Base-by-base conservation (phyloP, 2,113 vertebrate genomes). In the Paramormyrops kingsleyae region DNA sequence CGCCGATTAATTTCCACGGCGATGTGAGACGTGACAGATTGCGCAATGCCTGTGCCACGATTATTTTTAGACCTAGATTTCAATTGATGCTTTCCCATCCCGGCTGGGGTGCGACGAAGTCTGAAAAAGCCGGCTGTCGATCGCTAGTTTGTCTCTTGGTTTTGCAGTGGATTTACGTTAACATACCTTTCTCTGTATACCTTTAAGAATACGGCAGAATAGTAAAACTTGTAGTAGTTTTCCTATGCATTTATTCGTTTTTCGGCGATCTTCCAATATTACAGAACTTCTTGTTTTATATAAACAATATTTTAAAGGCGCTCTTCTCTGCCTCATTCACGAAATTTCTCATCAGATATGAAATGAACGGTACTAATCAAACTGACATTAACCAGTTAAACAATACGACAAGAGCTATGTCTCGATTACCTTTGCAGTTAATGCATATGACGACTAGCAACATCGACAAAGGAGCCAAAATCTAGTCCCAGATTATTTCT, bases 11-110 rank as follows among this genome's bases (percentile, higher is more conserved):
- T 35, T 87, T 53, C 24, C 27, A 87, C 49, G 49, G 85, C n/a
- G 21, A 35, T 52, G 47, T 53, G 27, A 87, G 85, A 87, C 49
- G 47, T 52, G 27, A 87, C 85, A 87, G 85, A 87, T 87, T 87
- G 85, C 27, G 49, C 49, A 87, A 87, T 87, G n/a, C n/a, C 5
- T 53, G 83, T 84, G 42, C 83, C 83, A 84, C 85, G 15, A 53
- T 53, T 87, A 87, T 84, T 87, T 87, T 53, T 53, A 87, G 49
- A 31, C 9, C 10, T 87, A 31, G 12, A 52, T 53, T 44, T 42
- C 31, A 50, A 52, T 35, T n/a, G 49, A 87, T 53, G 49, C 46
- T 31, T 87, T 52, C 46, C 74, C 85, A 87, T 44, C 24, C 47
- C n/a, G 31, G 46, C 24, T 27, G 24, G 84, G 46, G 17, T 46